A percentile compares a stretch with the other conserved stretches of the same genome.
Conservation (phyloP, 2,113 vertebrate species). For the Tupaia chinensis region DNA sequence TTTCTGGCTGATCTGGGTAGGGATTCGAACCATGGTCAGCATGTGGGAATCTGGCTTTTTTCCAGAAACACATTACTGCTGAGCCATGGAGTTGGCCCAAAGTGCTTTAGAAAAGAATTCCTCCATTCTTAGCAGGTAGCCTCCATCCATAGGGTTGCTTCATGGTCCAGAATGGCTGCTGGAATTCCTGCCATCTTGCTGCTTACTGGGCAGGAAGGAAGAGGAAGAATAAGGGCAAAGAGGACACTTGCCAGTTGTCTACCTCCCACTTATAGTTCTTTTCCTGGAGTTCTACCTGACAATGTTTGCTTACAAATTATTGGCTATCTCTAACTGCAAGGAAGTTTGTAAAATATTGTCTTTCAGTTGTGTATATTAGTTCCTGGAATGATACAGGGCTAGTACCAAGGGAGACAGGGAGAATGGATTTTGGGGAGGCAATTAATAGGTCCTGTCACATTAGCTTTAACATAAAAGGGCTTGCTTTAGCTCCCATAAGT, state of each 20-base stretch:
- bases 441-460: not conserved
- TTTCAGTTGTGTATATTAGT: slow-evolving; percentile 12
- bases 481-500: not conserved
- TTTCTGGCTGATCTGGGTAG: too few species aligned
- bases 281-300: not conserved
- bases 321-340: not conserved
- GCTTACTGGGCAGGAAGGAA: not conserved
- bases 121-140: not conserved
- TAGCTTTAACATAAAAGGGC: not conserved
- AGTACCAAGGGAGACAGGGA: not conserved
- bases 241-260: not conserved
- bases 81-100: too few species aligned
- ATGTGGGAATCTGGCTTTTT: too few species aligned
- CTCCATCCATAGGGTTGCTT: not conserved
- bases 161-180: not conserved
- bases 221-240: not conserved
- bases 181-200: slow-evolving; percentile 33
- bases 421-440: not conserved
- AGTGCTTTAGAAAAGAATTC: too few species aligned
- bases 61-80: too few species aligned
- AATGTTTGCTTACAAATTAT: not conserved
- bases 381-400: not conserved
- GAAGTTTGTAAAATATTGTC: not conserved
- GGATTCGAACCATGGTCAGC: too few species aligned
- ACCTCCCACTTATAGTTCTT: not conserved